These are phyloP conservation scores for Drosophila acutilabella DNA, from an alignment of 2,888 invertebrate species.

Conservation along the genomic window DNA sequence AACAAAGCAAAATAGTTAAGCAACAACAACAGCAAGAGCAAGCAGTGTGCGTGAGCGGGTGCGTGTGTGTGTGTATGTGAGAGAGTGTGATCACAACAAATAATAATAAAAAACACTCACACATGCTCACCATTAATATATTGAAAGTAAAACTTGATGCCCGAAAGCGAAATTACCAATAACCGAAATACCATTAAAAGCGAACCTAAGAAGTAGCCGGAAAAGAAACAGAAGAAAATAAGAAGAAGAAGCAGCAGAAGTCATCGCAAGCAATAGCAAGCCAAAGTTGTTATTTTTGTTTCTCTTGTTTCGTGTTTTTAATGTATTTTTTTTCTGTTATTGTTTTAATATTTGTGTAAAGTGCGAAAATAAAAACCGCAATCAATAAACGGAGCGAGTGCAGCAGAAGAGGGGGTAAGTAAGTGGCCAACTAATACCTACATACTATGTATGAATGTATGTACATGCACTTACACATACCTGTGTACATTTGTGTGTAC, in stretches of 20 bases:
- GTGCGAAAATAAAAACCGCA: slow-evolving; percentile 15
- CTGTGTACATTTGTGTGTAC: too few relatives aligned
- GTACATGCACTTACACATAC: too few relatives aligned
- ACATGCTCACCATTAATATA: not conserved
- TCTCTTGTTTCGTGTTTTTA: slow-evolving; percentile 20
- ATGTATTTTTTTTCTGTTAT: slow-evolving; percentile 19
- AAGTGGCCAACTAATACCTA: slow-evolving; percentile 13
- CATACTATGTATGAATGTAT: too few relatives aligned
- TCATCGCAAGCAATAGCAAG: slow-evolving; percentile 19
- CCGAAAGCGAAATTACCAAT: slow-evolving; percentile 45
- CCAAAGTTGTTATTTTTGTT: slow-evolving; percentile 26
- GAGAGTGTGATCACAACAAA: slow-evolving; percentile 17
- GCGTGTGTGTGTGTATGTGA: slow-evolving; percentile 4
- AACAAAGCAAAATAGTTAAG: slow-evolving; percentile 24
- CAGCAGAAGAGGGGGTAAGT: slow-evolving; percentile 12
- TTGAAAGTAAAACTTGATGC: slow-evolving; percentile 51
- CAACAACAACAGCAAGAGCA: slow-evolving; percentile 9
- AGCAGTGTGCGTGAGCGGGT: slow-evolving; percentile 1
- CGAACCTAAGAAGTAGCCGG: slow-evolving; percentile 13
- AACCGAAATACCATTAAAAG: slow-evolving; percentile 41
- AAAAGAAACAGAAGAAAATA: not conserved
- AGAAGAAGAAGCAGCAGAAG: slow-evolving; percentile 14
- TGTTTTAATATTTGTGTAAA: slow-evolving; percentile 13
- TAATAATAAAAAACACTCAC: slow-evolving; percentile 27
- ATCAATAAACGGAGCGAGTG: slow-evolving; percentile 28